These are phyloP conservation scores for Cylindroiulus punctatus DNA, from an alignment of 2,888 invertebrate genomes.

Conservation along the genomic window DNA sequence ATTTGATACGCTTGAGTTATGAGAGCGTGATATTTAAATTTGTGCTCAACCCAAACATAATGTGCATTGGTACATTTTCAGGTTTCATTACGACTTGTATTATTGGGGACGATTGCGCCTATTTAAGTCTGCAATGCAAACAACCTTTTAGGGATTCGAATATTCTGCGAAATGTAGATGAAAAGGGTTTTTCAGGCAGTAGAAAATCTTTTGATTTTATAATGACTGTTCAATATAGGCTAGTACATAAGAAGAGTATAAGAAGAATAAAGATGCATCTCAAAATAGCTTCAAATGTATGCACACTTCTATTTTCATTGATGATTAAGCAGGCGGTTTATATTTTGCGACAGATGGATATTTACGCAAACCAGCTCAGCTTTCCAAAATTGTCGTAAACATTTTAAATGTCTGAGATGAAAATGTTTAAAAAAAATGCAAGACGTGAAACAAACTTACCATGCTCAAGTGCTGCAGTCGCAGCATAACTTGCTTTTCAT, in stretches of 20 bases:
- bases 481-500: constrained; percentile 68
- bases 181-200: background rate
- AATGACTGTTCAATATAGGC: too few relatives aligned
- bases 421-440: background rate
- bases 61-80: background rate
- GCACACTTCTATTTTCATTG: background rate
- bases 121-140: background rate
- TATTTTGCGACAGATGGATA: too few relatives aligned
- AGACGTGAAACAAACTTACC: constrained; percentile 61
- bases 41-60: background rate
- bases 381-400: background rate
- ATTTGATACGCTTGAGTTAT: background rate
- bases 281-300: too few relatives aligned
- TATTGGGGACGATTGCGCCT: background rate
- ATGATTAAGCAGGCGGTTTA: too few relatives aligned
- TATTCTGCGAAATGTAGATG: background rate
- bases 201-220: background rate
- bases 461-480: constrained; percentile 69
- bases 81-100: background rate
- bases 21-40: background rate
- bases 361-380: background rate
- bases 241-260: background rate
- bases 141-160: background rate
- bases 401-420: background rate
- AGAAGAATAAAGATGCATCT: background rate